Conservation (phyloP, 1,140 invertebrate species). For the Drosophila pachea region DNA sequence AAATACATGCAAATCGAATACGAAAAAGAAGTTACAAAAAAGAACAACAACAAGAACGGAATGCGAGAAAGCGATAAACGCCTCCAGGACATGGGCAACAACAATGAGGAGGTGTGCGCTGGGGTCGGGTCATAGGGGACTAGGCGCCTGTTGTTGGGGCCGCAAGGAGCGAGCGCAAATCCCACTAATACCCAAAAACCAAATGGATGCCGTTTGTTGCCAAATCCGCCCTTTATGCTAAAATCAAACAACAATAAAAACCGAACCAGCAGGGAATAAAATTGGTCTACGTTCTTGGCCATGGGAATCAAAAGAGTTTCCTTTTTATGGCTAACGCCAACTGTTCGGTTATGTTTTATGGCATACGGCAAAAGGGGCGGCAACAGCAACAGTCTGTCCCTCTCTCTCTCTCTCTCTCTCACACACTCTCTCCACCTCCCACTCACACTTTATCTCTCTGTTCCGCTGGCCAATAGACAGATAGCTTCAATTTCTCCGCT, state of each 20-base stretch:
- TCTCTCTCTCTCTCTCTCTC: neutral
- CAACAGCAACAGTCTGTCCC: neutral
- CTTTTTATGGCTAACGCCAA: conserved; percentile 64
- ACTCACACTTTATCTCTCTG: too few relatives aligned
- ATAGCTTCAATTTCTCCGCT: neutral
- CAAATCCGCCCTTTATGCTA: conserved; percentile 69
- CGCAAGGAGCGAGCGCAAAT: conserved; percentile 44
- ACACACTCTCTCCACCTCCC: too few relatives aligned
- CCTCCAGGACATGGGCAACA: conserved; percentile 41
- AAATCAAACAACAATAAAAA: conserved; percentile 74
- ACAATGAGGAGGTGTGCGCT: neutral
- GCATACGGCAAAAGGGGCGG: conserved; percentile 1
- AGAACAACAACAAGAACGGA: neutral
- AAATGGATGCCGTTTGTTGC: conserved; percentile 67
- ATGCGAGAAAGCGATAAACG: conserved; percentile 63
- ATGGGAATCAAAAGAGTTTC: conserved; percentile 32
- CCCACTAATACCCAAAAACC: conserved; percentile 64
- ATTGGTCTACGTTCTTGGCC: conserved; percentile 22
- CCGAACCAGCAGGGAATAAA: conserved; percentile 39
- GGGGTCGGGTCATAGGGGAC: neutral
- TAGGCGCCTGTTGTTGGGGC: neutral
- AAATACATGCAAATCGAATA: conserved; percentile 69
- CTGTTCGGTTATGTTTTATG: conserved; percentile 66
- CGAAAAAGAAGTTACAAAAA: conserved; percentile 7
- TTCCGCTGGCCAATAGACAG: neutral